Percentiles rank a stretch among this genome's conserved stretches.
Evolutionary conservation across 1,140 invertebrate species (phyloP).

Genomic region (Drosophila tristis): DNA sequence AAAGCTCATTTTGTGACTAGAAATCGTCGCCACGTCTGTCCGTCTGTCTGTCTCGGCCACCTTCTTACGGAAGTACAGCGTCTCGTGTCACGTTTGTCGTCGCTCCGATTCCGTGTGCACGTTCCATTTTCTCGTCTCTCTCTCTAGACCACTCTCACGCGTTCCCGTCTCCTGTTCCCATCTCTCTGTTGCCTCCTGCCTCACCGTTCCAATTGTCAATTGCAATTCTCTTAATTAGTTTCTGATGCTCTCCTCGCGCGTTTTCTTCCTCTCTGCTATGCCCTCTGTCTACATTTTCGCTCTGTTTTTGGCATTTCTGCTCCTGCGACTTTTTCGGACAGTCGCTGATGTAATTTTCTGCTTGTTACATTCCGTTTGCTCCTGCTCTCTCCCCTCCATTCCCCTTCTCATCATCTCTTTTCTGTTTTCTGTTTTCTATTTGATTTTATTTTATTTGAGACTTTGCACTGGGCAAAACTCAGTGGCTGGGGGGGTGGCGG

Average conservation of each 20-base stretch:
- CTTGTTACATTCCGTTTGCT: slow-evolving; percentile 59
- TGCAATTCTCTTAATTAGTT: slow-evolving; percentile 73
- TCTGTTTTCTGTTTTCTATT: too few species aligned
- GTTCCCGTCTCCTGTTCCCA: too few species aligned
- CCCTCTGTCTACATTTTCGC: neutral
- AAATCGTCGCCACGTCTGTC: slow-evolving; percentile 3
- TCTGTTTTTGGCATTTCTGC: slow-evolving; percentile 29
- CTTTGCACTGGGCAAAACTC: neutral
- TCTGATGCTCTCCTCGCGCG: slow-evolving; percentile 47
- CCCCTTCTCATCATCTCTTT: too few species aligned
- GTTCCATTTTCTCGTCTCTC: too few species aligned
- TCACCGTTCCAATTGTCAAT: slow-evolving; percentile 43
- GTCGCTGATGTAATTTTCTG: slow-evolving; percentile 63
- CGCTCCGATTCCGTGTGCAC: too few species aligned
- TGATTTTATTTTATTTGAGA: slow-evolving; percentile 23
- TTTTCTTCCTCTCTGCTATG: slow-evolving; percentile 7
- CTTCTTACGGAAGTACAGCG: too few species aligned
- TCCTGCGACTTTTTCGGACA: slow-evolving; percentile 36
- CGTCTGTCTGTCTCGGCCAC: too few species aligned
- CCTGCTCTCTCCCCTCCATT: slow-evolving; percentile 7
- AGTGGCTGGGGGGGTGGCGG: neutral
- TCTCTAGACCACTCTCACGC: too few species aligned
- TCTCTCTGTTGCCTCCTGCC: neutral
- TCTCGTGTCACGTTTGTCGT: too few species aligned
- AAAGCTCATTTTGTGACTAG: slow-evolving; percentile 37